Evolutionary conservation across 2,888 invertebrate genomes (phyloP), one percentile per base, ranked within the genome.

Genomic region (Achlya flavicornis): DNA sequence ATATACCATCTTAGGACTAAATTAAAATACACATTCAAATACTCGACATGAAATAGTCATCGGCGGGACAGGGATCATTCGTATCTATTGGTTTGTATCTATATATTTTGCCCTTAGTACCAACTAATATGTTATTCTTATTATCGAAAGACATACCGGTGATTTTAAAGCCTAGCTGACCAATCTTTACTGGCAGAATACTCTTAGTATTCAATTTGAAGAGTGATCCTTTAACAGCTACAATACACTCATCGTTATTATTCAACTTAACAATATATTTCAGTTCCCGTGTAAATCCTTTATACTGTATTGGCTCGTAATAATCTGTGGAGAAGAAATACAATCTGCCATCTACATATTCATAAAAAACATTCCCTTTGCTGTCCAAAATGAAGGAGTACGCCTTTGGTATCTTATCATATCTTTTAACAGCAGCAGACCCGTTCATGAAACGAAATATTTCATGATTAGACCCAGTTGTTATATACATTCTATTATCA

Each of bases 31-130:
- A 8, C 14, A 53, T 32, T 72, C 85, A 92, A 64, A 92, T 91
- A 61, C 78, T 89, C 4, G 90, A 84, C 91, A 92, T 89, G 58
- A 92, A 93, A 67, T 93, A 93, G 63, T 93, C 93, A 53, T 93
- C 92, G 0, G 89, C 77, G 0, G 93, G 91, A 33, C 93, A 93
- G 0, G 92, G 90, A 14, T 93, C 92, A 48, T 85, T 90, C 0
- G 79, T 76, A 72, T 90, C 87, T 0, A 91, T 81, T 0, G 88
- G 88, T 66, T 89, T 92, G 61, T 89, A 93, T 68, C 87, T 87
- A 62, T 92, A 93, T 7, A 93, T 89, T 75, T 93, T 93, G 0
- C 92, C 93, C 80, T 92, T 92, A 2, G 92, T 92, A 0, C 93
- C 93, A 12, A 93, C 80, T 0, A 93, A 67, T 8, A 93, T 89